A percentile compares a stretch with the other conserved stretches of the same genome.
phyloP scores from a whole-genome alignment of 2,113 vertebrate species.

The Oryzias javanicus region DNA sequence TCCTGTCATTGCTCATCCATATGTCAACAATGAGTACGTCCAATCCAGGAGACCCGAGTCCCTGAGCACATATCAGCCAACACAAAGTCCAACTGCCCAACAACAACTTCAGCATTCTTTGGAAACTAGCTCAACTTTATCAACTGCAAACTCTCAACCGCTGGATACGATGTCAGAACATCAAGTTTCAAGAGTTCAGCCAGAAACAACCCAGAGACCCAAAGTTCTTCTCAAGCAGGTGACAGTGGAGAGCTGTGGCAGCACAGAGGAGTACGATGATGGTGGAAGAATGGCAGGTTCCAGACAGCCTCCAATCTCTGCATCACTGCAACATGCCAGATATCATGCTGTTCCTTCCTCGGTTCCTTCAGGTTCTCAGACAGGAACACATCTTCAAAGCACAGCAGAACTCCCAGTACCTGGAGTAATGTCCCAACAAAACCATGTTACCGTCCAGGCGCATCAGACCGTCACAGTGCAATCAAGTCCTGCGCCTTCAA shows the following conservation, averaged over 20 bases:
- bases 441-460: conserved; percentile 8
- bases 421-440: conserved; percentile 7
- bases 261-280: conserved; percentile 47
- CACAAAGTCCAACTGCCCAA: conserved; percentile 21
- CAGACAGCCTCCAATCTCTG: not conserved
- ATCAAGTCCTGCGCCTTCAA: conserved; percentile 4
- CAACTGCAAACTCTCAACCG: conserved; percentile 8
- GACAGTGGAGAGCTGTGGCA: conserved; percentile 60
- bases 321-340: not conserved
- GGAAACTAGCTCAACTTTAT: conserved; percentile 9
- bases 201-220: conserved; percentile 33
- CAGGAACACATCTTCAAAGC: not conserved
- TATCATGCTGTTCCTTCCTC: conserved; percentile 18
- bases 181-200: conserved; percentile 33
- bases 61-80: conserved; percentile 10
- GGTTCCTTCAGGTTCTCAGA: conserved; percentile 19
- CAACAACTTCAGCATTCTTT: conserved; percentile 30
- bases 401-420: conserved; percentile 4
- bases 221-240: conserved; percentile 73
- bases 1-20: conserved; percentile 16
- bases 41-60: conserved; percentile 15
- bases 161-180: conserved; percentile 12
- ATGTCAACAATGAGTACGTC: conserved; percentile 5
- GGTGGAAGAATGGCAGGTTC: conserved; percentile 10
- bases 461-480: conserved; percentile 1